Conservation (phyloP, 2,113 vertebrate genomes). For the Leucopsar rothschildi region DNA sequence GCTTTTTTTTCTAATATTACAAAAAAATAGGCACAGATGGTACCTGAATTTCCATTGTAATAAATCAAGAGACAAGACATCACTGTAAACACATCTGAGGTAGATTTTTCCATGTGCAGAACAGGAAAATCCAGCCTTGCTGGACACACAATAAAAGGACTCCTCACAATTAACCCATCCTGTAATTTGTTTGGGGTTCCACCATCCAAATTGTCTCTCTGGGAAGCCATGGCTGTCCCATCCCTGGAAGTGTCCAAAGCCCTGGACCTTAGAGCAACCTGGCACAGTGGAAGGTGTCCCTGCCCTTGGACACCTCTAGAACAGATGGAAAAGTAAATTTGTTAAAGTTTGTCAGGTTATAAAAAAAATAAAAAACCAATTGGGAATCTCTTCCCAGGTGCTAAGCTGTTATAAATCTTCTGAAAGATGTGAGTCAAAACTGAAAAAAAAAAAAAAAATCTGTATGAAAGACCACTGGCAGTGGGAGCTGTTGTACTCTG, state of each 20-base stretch:
- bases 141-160: not conserved
- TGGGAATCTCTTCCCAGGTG: not conserved
- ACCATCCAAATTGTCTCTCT: not conserved
- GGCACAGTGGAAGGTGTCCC: not conserved
- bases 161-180: not conserved
- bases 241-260: not conserved
- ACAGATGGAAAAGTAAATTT: not conserved
- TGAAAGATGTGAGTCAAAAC: accelerated
- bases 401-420: not conserved
- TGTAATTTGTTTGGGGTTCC: not conserved
- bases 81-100: not conserved
- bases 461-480: not conserved
- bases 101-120: not conserved
- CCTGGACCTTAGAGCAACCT: not conserved
- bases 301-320: not conserved
- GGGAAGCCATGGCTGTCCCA: not conserved
- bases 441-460: no score
- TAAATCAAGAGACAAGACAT: not conserved
- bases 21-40: not conserved
- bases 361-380: not conserved
- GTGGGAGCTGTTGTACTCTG: not conserved
- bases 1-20: not conserved
- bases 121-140: not conserved
- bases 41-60: not conserved
- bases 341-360: not conserved